Conservation (phyloP, 2,113 vertebrate genomes). For the Gambusia holbrooki region DNA sequence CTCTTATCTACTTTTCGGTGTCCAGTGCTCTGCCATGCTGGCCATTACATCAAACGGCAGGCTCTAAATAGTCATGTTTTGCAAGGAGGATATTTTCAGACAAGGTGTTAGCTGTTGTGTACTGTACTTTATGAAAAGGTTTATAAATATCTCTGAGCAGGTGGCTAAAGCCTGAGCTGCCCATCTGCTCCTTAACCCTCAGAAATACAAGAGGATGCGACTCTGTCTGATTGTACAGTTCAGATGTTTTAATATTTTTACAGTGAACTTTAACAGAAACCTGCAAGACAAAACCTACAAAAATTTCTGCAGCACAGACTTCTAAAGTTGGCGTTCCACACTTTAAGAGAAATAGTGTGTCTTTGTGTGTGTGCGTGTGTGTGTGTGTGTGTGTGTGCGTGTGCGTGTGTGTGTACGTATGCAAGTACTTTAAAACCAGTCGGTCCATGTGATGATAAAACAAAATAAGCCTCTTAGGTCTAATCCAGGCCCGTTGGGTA, state of each 20-base stretch:
- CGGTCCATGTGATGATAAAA: slow-evolving; percentile 75
- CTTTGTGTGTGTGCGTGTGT: neutral
- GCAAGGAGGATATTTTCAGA: slow-evolving; percentile 16
- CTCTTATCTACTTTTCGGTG: neutral
- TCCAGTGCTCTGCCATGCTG: neutral
- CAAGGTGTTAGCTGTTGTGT: slow-evolving; percentile 35
- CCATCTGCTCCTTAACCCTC: slow-evolving; percentile 74
- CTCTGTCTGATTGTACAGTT: slow-evolving; percentile 2
- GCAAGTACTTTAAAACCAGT: slow-evolving; percentile 16
- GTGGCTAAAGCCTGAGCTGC: slow-evolving; percentile 69
- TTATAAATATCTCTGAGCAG: slow-evolving; percentile 75
- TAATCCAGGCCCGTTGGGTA: slow-evolving; percentile 69
- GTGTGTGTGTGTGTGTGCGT: slow-evolving; percentile 15
- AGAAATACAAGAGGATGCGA: slow-evolving; percentile 20
- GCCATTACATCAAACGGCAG: neutral
- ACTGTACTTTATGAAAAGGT: slow-evolving; percentile 40
- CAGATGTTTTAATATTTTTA: neutral
- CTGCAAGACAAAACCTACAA: neutral
- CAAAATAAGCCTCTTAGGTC: slow-evolving; percentile 78
- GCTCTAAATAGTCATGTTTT: slow-evolving; percentile 20
- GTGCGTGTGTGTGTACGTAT: slow-evolving; percentile 9
- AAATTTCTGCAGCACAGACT: slow-evolving; percentile 23
- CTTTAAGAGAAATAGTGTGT: neutral
- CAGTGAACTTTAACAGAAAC: neutral
- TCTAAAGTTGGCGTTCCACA: slow-evolving; percentile 38